Conservation (phyloP, 1,140 invertebrate genomes). For the Drosophila sulfurigaster region DNA sequence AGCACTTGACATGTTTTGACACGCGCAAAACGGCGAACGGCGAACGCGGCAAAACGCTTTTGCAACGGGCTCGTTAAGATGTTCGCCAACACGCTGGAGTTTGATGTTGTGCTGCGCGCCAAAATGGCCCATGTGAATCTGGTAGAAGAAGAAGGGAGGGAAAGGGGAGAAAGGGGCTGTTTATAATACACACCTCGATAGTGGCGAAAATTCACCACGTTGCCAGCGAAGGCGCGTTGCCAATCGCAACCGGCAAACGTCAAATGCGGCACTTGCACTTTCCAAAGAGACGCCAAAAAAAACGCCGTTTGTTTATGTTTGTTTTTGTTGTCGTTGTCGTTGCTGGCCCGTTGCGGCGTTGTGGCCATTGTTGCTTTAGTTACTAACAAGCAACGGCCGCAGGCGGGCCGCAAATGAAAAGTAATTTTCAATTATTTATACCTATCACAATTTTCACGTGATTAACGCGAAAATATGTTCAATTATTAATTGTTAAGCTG, state of each 20-base stretch:
- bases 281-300: conserved; percentile 62
- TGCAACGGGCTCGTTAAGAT: conserved; percentile 31
- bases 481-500: conserved; percentile 66
- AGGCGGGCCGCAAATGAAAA: conserved; percentile 43
- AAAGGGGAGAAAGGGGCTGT: not conserved
- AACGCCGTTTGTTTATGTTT: conserved; percentile 60
- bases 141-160: conserved; percentile 31
- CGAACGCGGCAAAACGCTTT: conserved; percentile 25
- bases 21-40: conserved; percentile 40
- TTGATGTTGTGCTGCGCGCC: conserved; percentile 75
- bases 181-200: conserved; percentile 16
- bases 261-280: conserved; percentile 65
- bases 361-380: conserved; percentile 66
- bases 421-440: conserved; percentile 50
- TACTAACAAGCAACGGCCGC: conserved; percentile 60
- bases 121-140: conserved; percentile 69
- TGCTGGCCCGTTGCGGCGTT: conserved; percentile 38
- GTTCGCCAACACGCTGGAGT: conserved; percentile 68
- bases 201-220: conserved; percentile 67
- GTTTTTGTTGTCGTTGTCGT: conserved; percentile 35
- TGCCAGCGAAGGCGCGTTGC: conserved; percentile 58
- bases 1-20: conserved; percentile 82
- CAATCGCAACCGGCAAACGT: conserved; percentile 20
- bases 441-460: conserved; percentile 54
- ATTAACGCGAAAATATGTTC: conserved; percentile 69